These are phyloP conservation scores for Pristionchus pacificus DNA, from an alignment of 1,140 invertebrate species.

Conservation along the genomic window DNA sequence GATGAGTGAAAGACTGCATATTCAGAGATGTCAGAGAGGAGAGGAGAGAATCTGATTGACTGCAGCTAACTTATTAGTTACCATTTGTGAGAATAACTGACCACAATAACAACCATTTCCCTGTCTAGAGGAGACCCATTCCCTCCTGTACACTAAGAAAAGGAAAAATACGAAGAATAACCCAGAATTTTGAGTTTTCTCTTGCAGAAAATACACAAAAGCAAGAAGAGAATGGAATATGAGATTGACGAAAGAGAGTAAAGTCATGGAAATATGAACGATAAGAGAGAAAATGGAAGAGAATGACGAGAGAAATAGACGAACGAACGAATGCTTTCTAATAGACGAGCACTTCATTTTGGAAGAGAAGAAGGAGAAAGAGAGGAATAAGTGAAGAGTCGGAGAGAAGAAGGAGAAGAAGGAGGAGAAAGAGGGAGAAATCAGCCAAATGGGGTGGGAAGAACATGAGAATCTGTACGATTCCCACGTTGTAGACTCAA, in stretches of 20 bases:
- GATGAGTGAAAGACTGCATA: no score
- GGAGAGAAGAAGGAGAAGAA: neutral
- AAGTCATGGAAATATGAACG: neutral
- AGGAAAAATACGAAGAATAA: neutral
- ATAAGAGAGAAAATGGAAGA: neutral
- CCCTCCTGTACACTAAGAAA: neutral
- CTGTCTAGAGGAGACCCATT: no score
- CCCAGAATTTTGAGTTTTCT: no score
- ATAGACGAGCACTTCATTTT: neutral
- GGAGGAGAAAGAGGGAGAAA: slow-evolving; percentile 19
- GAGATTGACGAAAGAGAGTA: neutral
- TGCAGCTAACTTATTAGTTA: no score
- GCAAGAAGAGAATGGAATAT: no score
- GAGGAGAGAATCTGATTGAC: no score
- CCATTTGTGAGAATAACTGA: no score
- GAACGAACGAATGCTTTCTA: slow-evolving; percentile 4
- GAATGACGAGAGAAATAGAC: neutral
- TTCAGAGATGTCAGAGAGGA: no score
- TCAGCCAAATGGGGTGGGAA: slow-evolving; percentile 3
- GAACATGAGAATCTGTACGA: no score
- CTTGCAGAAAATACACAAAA: no score
- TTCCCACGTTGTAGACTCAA: no score
- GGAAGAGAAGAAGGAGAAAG: neutral
- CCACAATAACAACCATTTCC: no score
- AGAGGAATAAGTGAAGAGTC: slow-evolving; percentile 6